Conservation (phyloP, 2,113 vertebrate species). For the Osmerus mordax region DNA sequence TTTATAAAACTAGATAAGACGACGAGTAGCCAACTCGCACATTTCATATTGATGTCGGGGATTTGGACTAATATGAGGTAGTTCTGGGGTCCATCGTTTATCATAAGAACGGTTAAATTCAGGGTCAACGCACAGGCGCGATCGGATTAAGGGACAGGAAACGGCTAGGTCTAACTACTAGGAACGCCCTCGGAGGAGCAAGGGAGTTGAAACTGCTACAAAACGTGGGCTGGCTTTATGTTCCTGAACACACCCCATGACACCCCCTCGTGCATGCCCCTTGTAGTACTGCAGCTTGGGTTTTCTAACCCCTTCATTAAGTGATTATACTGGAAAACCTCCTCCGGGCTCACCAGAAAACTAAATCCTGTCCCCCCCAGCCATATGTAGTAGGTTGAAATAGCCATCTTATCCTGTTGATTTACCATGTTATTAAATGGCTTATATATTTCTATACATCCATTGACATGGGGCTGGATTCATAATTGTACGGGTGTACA, state of each 20-base stretch:
- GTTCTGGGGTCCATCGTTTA: background rate
- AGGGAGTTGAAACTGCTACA: constrained; percentile 24
- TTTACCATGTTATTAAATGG: too few relatives aligned
- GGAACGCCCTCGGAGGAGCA: constrained; percentile 55
- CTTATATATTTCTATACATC: too few relatives aligned
- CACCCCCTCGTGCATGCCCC: constrained; percentile 39
- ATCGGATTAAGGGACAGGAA: constrained; percentile 51
- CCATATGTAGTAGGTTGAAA: background rate
- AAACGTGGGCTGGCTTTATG: constrained; percentile 61
- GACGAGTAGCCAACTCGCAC: too few relatives aligned
- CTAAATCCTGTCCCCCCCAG: background rate
- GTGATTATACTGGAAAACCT: background rate
- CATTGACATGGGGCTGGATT: too few relatives aligned
- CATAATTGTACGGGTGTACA: too few relatives aligned
- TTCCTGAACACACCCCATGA: constrained; percentile 56
- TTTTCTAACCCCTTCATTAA: background rate
- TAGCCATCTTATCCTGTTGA: too few relatives aligned
- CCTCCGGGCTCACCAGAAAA: background rate
- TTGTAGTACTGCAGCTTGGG: constrained; percentile 17
- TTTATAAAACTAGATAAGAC: too few relatives aligned
- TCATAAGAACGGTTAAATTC: background rate
- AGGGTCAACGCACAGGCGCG: background rate
- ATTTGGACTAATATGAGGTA: too few relatives aligned
- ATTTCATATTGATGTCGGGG: too few relatives aligned
- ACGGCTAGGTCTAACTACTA: constrained; percentile 4